phyloP scores from a whole-genome alignment of 1,140 invertebrate genomes.

The Platorchestia sp. region DNA sequence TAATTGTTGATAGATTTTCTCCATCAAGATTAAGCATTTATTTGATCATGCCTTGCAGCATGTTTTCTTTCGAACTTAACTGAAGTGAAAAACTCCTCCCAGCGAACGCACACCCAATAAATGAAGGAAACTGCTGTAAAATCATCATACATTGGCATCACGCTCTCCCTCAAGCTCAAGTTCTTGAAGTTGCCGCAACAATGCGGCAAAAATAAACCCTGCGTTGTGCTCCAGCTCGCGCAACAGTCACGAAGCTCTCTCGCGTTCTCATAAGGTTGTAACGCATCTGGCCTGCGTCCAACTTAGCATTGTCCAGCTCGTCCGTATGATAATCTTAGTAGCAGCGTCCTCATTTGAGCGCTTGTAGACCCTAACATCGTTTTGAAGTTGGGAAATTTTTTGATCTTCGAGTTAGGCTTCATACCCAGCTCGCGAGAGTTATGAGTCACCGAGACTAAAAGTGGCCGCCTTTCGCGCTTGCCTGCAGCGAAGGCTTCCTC shows the following conservation, averaged over 20 bases:
- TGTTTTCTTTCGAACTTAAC: not conserved
- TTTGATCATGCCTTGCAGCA: not conserved
- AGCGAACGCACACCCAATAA: not conserved
- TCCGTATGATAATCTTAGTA: conserved; percentile 16
- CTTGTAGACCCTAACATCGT: not conserved
- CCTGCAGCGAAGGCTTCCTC: not conserved
- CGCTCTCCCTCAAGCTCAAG: not conserved
- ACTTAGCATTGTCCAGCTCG: not conserved
- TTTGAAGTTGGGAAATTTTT: not conserved
- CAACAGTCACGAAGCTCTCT: not conserved
- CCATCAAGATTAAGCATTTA: not conserved
- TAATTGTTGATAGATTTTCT: not conserved
- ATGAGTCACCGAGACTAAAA: not conserved
- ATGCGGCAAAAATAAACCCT: not conserved
- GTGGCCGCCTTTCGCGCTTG: not conserved
- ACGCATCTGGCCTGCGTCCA: not conserved
- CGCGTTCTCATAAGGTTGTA: not conserved
- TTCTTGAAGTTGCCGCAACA: not conserved
- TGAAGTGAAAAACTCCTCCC: not conserved
- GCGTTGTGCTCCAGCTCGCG: not conserved
- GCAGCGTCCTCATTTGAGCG: not conserved
- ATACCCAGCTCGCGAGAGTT: not conserved
- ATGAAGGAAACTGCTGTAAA: not conserved
- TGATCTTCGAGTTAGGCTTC: not conserved
- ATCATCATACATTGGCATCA: not conserved